Conservation (phyloP, 2,888 invertebrate species). For the Cephus rjabovi region DNA sequence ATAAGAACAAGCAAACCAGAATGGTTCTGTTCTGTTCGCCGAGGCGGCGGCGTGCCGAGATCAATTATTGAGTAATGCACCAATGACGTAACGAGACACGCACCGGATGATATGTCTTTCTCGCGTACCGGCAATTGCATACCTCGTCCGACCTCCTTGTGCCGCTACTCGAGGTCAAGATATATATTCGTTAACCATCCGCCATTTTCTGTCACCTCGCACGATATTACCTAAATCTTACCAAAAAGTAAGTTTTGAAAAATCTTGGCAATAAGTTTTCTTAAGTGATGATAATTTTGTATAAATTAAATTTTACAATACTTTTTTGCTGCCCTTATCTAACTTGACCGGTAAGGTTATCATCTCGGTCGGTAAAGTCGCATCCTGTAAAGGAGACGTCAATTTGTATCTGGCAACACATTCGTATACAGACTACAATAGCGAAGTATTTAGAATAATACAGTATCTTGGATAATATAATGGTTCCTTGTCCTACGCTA, state of each 20-base stretch:
- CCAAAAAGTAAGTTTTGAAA: too few relatives aligned
- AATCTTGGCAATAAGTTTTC: too few relatives aligned
- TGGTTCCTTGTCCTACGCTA: neutral
- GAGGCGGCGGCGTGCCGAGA: neutral
- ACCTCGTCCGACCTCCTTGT: neutral
- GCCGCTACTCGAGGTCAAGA: neutral
- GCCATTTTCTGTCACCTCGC: neutral
- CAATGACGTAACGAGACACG: constrained; percentile 4
- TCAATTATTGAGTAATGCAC: constrained; percentile 9
- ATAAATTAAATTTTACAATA: too few relatives aligned
- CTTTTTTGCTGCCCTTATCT: neutral
- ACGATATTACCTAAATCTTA: neutral
- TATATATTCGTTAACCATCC: neutral
- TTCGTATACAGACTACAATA: neutral
- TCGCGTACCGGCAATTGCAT: neutral
- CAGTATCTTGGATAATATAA: neutral
- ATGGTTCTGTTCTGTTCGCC: neutral
- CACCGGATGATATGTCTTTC: constrained; percentile 4
- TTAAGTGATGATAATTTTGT: too few relatives aligned
- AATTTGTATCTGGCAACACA: neutral
- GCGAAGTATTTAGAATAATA: neutral
- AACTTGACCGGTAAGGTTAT: neutral
- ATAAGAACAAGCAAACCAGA: neutral
- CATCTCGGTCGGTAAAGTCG: neutral
- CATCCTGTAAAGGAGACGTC: neutral